These are phyloP conservation scores for Nettapus auritus DNA, from an alignment of 2,113 vertebrate species.

Conservation along the genomic window DNA sequence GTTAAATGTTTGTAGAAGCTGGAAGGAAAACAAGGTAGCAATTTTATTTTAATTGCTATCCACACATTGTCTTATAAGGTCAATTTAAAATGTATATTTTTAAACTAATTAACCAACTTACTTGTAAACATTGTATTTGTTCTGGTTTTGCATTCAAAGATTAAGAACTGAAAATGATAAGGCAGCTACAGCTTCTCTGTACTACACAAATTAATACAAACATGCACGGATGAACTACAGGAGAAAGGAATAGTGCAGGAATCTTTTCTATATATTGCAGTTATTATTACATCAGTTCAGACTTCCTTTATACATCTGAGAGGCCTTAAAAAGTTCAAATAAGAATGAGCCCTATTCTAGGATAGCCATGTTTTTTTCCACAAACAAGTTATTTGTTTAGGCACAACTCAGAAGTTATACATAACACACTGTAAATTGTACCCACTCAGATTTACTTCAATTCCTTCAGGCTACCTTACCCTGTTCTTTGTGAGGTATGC, in stretches of 20 bases:
- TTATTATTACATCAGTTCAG: not conserved
- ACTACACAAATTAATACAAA: not conserved
- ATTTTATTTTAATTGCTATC: slow-evolving; percentile 27
- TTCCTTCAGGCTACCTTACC: not conserved
- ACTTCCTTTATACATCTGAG: not conserved
- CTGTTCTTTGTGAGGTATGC: not conserved
- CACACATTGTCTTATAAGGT: not conserved
- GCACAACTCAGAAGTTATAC: not conserved
- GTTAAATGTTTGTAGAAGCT: not conserved
- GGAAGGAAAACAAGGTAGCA: not conserved
- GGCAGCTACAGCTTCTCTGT: not conserved
- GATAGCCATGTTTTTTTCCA: not conserved
- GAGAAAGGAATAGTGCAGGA: not conserved
- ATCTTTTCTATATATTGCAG: not conserved
- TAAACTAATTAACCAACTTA: slow-evolving; percentile 47
- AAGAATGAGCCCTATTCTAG: not conserved
- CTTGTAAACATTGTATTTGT: slow-evolving; percentile 23
- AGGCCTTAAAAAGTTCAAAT: not conserved
- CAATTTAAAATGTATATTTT: slow-evolving; percentile 41
- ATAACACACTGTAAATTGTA: not conserved
- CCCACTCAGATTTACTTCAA: not conserved
- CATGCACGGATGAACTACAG: not conserved
- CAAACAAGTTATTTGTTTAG: not conserved
- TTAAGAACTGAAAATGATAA: not conserved
- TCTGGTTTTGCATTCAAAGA: not conserved